phyloP scores from a whole-genome alignment of 64 coral and sea anemone species.

The Montipora sp. region DNA sequence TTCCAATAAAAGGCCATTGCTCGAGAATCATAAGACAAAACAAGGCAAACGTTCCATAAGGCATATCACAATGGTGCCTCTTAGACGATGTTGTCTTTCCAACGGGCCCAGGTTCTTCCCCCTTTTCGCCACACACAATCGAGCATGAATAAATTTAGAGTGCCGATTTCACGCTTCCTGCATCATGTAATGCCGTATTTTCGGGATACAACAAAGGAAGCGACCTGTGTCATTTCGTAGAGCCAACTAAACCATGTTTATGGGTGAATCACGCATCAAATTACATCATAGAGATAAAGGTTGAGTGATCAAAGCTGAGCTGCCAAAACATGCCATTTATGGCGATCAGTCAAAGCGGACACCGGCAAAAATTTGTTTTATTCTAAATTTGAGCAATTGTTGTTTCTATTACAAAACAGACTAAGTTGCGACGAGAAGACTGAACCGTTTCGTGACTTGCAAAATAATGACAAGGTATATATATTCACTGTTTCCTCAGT shows the following conservation, averaged over 20 bases:
- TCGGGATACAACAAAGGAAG: not conserved
- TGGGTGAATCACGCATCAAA: conserved; percentile 12
- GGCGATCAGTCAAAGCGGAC: conserved; percentile 12
- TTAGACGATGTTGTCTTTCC: not conserved
- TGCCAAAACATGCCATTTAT: conserved; percentile 48
- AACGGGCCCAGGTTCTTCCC: not conserved
- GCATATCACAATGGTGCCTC: conserved; percentile 43
- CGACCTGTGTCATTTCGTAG: not conserved
- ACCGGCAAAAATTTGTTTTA: not conserved
- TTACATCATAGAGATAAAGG: conserved; percentile 52
- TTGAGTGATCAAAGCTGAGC: not conserved
- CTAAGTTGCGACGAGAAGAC: no score
- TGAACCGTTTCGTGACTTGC: no score
- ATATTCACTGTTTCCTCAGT: no score
- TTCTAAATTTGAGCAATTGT: not conserved
- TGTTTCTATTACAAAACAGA: no score
- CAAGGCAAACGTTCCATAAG: conserved; percentile 54
- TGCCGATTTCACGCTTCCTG: conserved; percentile 35
- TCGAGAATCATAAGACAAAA: conserved; percentile 47
- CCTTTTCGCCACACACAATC: not conserved
- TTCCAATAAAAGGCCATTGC: conserved; percentile 12
- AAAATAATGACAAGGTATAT: no score
- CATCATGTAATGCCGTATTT: conserved; percentile 74
- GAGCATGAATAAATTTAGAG: not conserved
- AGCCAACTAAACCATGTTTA: conserved; percentile 26